These are phyloP conservation scores for Chondrilla cf. caribensis DNA, from an alignment of 37 sponge, comb jelly and placozoan genomes.

Conservation along the genomic window DNA sequence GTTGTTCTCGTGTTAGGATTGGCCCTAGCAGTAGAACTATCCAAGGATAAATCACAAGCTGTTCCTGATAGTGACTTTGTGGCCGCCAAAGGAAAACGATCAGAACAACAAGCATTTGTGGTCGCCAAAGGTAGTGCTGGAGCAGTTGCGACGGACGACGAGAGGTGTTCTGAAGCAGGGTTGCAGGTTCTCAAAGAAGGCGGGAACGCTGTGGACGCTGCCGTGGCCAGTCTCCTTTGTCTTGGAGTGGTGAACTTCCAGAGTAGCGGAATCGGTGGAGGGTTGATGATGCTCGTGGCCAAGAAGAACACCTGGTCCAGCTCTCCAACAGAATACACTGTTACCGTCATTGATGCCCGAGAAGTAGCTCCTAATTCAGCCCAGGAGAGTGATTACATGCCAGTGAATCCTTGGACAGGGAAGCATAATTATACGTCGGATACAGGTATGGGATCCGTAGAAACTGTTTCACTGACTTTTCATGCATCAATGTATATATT, in stretches of 20 bases:
- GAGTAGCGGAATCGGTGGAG: slow-evolving; percentile 63
- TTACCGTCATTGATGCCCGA: slow-evolving; percentile 40
- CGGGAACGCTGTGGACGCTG: slow-evolving; percentile 63
- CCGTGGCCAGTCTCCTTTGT: slow-evolving; percentile 51
- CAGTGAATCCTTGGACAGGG: too few species aligned
- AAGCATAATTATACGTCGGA: too few species aligned
- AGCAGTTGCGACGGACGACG: background rate
- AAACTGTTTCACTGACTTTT: too few species aligned
- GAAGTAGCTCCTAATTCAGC: slow-evolving; percentile 45
- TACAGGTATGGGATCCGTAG: background rate
- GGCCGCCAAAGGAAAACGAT: background rate
- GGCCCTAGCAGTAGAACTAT: too few species aligned
- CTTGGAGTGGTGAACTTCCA: slow-evolving; percentile 53
- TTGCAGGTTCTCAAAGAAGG: slow-evolving; percentile 16
- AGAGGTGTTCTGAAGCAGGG: slow-evolving; percentile 40
- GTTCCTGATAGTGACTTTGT: background rate
- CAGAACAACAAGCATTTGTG: too few species aligned
- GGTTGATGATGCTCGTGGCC: slow-evolving; percentile 56
- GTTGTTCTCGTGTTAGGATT: too few species aligned
- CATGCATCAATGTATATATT: too few species aligned
- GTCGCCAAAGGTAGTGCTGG: too few species aligned
- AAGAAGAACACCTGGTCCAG: background rate
- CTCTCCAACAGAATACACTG: background rate
- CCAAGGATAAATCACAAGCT: too few species aligned
- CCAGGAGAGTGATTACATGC: background rate